Conservation (phyloP, 2,888 invertebrate species). For the Clepsis dumicolana region DNA sequence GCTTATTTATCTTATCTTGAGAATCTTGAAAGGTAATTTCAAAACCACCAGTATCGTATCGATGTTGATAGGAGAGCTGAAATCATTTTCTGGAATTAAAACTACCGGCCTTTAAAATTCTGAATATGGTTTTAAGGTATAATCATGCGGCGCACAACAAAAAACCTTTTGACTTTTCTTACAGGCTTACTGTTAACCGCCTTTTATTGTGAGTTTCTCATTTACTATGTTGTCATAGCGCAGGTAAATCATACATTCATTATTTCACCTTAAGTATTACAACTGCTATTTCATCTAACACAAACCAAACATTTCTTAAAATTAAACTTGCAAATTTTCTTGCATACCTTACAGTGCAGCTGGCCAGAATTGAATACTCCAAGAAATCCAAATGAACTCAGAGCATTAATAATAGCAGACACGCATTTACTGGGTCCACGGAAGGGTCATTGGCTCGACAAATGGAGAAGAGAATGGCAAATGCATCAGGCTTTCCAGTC, state of each 20-base stretch:
- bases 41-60: neutral
- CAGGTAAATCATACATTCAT: conserved; percentile 61
- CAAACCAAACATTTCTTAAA: neutral
- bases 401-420: conserved; percentile 94
- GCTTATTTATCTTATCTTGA: too few species aligned
- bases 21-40: neutral
- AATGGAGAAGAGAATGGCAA: conserved; percentile 98
- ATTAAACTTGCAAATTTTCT: conserved; percentile 57
- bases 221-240: conserved; percentile 69
- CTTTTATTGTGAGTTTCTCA: conserved; percentile 72
- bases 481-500: conserved; percentile 97
- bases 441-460: conserved; percentile 98
- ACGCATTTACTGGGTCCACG: conserved; percentile 95
- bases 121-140: conserved; percentile 1
- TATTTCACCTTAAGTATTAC: neutral
- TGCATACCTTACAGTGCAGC: too few species aligned
- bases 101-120: neutral
- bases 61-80: neutral
- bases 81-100: neutral
- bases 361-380: conserved; percentile 87
- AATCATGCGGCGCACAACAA: conserved; percentile 66
- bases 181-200: conserved; percentile 61
- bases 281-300: neutral
- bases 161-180: conserved; percentile 59
- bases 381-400: conserved; percentile 80